These are phyloP conservation scores for Nudaria mundana DNA, from an alignment of 2,888 invertebrate species.

Conservation along the genomic window DNA sequence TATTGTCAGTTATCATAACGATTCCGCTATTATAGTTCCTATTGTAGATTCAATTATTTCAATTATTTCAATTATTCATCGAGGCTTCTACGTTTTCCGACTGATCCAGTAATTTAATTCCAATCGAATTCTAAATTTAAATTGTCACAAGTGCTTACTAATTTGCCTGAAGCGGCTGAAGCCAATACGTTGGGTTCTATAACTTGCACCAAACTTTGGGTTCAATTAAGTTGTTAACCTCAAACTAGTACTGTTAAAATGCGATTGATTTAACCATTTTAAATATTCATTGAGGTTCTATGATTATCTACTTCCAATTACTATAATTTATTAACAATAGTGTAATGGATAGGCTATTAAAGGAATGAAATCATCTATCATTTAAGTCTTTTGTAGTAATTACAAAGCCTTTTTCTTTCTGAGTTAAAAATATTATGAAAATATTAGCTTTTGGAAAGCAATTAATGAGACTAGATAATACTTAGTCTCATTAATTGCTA, in stretches of 20 bases:
- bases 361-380: too few species aligned
- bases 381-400: too few species aligned
- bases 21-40: neutral
- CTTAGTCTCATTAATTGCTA: too few species aligned
- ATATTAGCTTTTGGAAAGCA: too few species aligned
- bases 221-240: slow-evolving; percentile 39
- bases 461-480: too few species aligned
- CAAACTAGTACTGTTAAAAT: slow-evolving; percentile 20
- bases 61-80: neutral
- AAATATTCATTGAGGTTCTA: slow-evolving; percentile 27
- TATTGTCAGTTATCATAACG: too few species aligned
- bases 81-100: too few species aligned
- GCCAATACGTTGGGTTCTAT: slow-evolving; percentile 1
- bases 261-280: slow-evolving; percentile 10
- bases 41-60: too few species aligned
- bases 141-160: neutral
- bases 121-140: neutral
- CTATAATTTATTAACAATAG: slow-evolving; percentile 3
- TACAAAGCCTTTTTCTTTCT: too few species aligned
- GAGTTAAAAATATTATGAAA: too few species aligned
- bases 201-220: slow-evolving; percentile 6
- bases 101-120: neutral
- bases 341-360: too few species aligned
- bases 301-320: slow-evolving; percentile 16
- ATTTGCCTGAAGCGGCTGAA: neutral